phyloP scores from a whole-genome alignment of 2,888 invertebrate genomes.

The Nipponacmea schrenckii region DNA sequence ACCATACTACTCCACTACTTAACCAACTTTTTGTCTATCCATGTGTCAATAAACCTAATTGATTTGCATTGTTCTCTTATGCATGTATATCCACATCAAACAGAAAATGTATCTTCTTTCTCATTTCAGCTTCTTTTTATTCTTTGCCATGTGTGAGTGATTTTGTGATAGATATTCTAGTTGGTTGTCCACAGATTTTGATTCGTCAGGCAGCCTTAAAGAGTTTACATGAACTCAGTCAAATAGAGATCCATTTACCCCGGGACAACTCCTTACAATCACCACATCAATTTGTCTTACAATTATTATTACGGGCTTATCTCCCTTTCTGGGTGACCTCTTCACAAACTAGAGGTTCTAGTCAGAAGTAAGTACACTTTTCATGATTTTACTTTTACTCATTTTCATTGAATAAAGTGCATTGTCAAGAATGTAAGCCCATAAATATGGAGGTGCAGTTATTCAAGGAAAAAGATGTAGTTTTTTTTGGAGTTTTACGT shows the following conservation, averaged over 20 bases:
- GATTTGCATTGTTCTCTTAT: too few species aligned
- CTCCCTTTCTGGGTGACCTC: constrained; percentile 70
- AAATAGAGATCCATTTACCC: constrained; percentile 43
- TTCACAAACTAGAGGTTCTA: constrained; percentile 67
- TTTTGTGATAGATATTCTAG: constrained; percentile 70
- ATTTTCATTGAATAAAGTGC: not conserved
- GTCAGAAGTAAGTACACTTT: constrained; percentile 59
- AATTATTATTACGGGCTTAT: constrained; percentile 68
- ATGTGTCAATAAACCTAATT: too few species aligned
- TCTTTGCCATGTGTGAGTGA: constrained; percentile 67
- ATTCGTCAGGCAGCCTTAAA: constrained; percentile 67
- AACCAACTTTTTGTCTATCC: too few species aligned
- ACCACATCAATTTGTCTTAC: constrained; percentile 64
- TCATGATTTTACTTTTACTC: not conserved
- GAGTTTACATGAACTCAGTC: constrained; percentile 67
- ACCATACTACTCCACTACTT: too few species aligned
- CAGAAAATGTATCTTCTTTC: not conserved
- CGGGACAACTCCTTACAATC: constrained; percentile 45
- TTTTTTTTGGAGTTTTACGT: too few species aligned
- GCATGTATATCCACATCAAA: too few species aligned
- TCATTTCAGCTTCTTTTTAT: constrained; percentile 66
- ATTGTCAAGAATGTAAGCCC: not conserved
- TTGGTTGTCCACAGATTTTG: constrained; percentile 66
- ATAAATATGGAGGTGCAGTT: too few species aligned
- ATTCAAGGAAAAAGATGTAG: too few species aligned